A percentile compares a stretch with the other conserved stretches of the same genome.
phyloP scores from a whole-genome alignment of 2,888 invertebrate genomes.

The Dicranocentrus wangi region DNA sequence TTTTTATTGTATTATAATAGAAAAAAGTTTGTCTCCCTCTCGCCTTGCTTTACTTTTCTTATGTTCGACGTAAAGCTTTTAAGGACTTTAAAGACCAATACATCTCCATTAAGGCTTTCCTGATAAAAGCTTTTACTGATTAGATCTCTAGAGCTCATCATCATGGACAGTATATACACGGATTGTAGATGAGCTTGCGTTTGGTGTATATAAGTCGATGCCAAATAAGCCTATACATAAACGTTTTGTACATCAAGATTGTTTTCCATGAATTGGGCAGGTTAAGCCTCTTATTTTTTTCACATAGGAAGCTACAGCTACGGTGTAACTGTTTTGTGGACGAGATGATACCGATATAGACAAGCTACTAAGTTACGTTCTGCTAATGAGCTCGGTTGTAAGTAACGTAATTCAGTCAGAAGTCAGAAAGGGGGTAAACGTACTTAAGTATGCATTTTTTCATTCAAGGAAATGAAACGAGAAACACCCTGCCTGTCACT shows the following conservation, averaged over 20 bases:
- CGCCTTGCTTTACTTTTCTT: not conserved
- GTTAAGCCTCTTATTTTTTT: not conserved
- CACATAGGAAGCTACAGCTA: too few relatives aligned
- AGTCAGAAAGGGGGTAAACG: constrained; percentile 11
- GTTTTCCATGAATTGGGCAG: not conserved
- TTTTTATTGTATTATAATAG: too few relatives aligned
- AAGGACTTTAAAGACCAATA: constrained; percentile 25
- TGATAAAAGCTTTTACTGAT: constrained; percentile 25
- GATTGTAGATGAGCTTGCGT: not conserved
- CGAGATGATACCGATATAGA: constrained; percentile 17
- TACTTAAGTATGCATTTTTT: not conserved
- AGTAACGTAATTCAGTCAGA: constrained; percentile 15
- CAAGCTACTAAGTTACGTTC: constrained; percentile 19
- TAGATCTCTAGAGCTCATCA: constrained; percentile 21
- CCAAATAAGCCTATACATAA: too few relatives aligned
- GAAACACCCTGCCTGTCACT: too few relatives aligned
- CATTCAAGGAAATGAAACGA: too few relatives aligned
- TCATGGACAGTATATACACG: constrained; percentile 1
- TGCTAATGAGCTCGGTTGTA: constrained; percentile 25
- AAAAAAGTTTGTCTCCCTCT: too few relatives aligned
- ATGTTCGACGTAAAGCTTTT: constrained; percentile 1
- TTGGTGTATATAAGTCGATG: too few relatives aligned
- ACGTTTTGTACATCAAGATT: not conserved
- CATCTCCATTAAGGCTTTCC: constrained; percentile 16
- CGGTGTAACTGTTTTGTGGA: not conserved